A percentile compares a stretch with the other conserved stretches of the same genome.
These are phyloP conservation scores for Megaustenia siamemsis DNA, from an alignment of 2,888 invertebrate genomes.

Conservation along the genomic window DNA sequence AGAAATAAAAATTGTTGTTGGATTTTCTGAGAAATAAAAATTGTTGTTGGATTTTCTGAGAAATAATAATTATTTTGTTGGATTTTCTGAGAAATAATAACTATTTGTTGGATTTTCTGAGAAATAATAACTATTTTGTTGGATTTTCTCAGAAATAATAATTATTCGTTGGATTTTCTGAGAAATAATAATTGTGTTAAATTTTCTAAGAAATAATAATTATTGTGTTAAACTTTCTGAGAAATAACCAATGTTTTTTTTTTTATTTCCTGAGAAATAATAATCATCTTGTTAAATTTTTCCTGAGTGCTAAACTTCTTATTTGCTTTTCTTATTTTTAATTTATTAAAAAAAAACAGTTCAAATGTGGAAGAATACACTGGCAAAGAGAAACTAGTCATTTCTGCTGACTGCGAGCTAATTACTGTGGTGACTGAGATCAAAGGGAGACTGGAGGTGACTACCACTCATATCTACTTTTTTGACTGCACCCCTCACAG, in stretches of 20 bases:
- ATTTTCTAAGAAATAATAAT: background rate
- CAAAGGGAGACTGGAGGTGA: slow-evolving; percentile 84
- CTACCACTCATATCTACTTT: slow-evolving; percentile 84
- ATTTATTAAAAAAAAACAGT: background rate
- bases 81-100: background rate
- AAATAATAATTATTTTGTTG: background rate
- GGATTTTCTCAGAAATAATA: background rate
- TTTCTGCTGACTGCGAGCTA: slow-evolving; percentile 84
- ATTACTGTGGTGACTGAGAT: slow-evolving; percentile 83
- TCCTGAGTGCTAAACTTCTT: background rate
- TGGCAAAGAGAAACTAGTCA: slow-evolving; percentile 83
- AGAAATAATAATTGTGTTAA: no score
- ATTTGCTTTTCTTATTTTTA: background rate
- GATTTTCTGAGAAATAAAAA: background rate
- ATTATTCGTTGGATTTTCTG: background rate
- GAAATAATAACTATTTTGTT: no score
- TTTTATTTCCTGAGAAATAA: no score
- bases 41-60: background rate
- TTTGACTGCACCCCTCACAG: slow-evolving; percentile 82
- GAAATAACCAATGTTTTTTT: background rate
- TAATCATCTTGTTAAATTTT: background rate
- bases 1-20: background rate
- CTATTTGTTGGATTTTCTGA: background rate
- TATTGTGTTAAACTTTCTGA: background rate
- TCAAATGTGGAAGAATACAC: slow-evolving; percentile 66